Evolutionary conservation across 2,888 invertebrate species (phyloP).

Genomic region (Temnothorax unifasciatus): DNA sequence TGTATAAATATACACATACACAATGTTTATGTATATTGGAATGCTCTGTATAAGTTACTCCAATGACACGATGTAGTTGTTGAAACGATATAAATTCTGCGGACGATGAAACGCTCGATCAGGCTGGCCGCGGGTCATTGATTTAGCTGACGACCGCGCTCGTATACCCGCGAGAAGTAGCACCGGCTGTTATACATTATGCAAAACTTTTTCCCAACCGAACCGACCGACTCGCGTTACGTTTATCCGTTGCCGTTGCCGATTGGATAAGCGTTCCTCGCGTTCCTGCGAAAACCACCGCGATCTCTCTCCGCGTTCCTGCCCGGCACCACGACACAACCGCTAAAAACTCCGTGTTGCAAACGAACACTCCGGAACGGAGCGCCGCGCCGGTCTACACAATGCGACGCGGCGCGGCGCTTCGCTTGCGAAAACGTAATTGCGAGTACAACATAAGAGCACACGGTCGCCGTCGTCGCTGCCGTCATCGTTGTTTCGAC

Average conservation of each 20-base stretch:
- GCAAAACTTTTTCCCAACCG: constrained; percentile 66
- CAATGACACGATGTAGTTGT: constrained; percentile 31
- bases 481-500: constrained; percentile 2
- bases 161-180: constrained; percentile 62
- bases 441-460: constrained; percentile 7
- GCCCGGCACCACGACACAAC: not conserved
- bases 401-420: constrained; percentile 24
- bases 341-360: constrained; percentile 21
- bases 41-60: not conserved
- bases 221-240: constrained; percentile 42
- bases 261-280: constrained; percentile 35
- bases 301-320: not conserved
- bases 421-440: constrained; percentile 32
- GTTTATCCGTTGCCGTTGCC: constrained; percentile 50
- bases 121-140: constrained; percentile 74
- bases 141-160: constrained; percentile 67
- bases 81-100: constrained; percentile 66
- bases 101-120: constrained; percentile 74
- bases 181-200: constrained; percentile 70
- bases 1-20: too few relatives aligned
- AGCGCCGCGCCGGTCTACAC: not conserved
- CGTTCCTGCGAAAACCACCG: constrained; percentile 28
- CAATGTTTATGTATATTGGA: not conserved
- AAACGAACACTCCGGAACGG: constrained; percentile 8
- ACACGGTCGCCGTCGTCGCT: not conserved